Percentiles rank a stretch among this genome's conserved stretches.
Conservation (phyloP, 1,140 invertebrate species). For the Yoshiicerus persimilis region DNA sequence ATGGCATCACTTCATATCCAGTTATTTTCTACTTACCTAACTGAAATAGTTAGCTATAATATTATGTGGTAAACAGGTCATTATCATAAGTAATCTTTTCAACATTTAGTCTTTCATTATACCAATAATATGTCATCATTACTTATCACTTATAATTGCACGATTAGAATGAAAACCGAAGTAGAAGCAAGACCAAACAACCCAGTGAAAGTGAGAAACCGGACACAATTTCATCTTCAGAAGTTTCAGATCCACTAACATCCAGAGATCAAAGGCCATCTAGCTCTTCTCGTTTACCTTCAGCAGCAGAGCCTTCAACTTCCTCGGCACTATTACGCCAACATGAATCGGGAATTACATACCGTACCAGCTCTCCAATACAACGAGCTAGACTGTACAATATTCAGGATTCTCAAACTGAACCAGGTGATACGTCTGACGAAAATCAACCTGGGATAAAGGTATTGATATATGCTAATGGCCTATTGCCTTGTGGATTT, state of each 20-base stretch:
- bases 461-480: neutral
- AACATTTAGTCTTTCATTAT: too few species aligned
- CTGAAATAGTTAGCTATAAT: too few species aligned
- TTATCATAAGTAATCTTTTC: too few species aligned
- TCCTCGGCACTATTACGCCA: neutral
- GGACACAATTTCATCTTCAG: neutral
- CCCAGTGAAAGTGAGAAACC: neutral
- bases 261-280: neutral
- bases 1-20: too few species aligned
- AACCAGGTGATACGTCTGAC: neutral
- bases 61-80: too few species aligned
- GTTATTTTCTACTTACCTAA: too few species aligned
- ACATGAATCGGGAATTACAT: neutral
- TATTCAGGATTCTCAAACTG: neutral
- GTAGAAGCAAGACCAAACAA: neutral
- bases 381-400: neutral
- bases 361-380: neutral
- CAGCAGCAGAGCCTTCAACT: neutral
- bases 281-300: neutral
- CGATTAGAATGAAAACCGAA: neutral
- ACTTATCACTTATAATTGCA: neutral
- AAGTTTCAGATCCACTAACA: neutral
- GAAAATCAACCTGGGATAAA: neutral
- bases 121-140: too few species aligned
- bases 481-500: too few species aligned